Percentiles rank a stretch among this genome's conserved stretches.
These are phyloP conservation scores for Eulacestoma nigropectus DNA, from an alignment of 2,113 vertebrate genomes.

Conservation along the genomic window DNA sequence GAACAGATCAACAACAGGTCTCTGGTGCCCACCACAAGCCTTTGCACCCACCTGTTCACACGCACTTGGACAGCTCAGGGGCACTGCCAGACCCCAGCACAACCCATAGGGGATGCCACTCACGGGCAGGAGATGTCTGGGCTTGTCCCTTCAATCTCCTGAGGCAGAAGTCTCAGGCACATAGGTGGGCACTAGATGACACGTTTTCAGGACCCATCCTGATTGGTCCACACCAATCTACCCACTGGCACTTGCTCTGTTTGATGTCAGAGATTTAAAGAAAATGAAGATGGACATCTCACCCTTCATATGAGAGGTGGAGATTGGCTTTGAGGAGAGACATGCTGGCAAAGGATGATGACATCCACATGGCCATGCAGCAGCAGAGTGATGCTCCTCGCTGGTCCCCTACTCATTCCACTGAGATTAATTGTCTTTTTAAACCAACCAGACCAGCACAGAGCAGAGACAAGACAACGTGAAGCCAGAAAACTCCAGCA, in stretches of 20 bases:
- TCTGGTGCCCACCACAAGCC: not conserved
- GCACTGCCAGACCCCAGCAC: not conserved
- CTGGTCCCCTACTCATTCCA: not conserved
- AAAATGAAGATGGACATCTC: not conserved
- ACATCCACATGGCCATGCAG: fast-evolving
- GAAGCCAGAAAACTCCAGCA: not conserved
- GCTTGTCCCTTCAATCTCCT: not conserved
- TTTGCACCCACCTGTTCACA: not conserved
- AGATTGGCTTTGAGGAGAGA: not conserved
- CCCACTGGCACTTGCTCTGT: not conserved
- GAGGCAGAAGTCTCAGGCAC: not conserved
- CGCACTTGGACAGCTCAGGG: not conserved
- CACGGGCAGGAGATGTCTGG: not conserved
- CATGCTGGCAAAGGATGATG: fast-evolving
- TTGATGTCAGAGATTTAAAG: not conserved
- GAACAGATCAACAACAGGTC: not conserved
- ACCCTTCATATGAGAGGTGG: not conserved
- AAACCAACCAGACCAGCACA: not conserved
- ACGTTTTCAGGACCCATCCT: not conserved
- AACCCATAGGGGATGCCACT: not conserved
- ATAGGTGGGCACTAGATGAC: not conserved
- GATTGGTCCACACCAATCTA: not conserved
- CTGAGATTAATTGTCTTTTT: not conserved
- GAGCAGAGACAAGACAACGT: not conserved
- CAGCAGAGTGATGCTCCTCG: not conserved